A percentile compares a stretch with the other conserved stretches of the same genome.
phyloP scores from a whole-genome alignment of 2,888 invertebrate genomes.

The Sabatieria punctata region DNA sequence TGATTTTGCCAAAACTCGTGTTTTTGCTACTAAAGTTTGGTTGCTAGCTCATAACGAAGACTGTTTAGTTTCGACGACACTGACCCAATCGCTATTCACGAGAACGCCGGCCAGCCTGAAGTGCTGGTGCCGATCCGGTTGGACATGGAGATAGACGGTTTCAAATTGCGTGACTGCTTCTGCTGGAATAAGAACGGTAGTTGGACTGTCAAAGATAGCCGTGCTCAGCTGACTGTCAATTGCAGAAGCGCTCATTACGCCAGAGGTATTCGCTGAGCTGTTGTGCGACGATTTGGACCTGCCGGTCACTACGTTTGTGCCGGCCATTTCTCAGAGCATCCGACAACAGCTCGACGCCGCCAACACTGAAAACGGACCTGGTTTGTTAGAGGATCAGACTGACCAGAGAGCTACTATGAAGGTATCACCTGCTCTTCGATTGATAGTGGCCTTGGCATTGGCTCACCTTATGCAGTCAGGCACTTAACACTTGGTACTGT shows the following conservation, averaged over 20 bases:
- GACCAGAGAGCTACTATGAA: conserved; percentile 91
- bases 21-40: too few species aligned
- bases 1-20: too few species aligned
- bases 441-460: too few species aligned
- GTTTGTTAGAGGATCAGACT: conserved; percentile 60
- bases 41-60: too few species aligned
- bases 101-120: conserved; percentile 78
- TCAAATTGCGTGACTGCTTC: conserved; percentile 90
- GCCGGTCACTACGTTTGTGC: conserved; percentile 75
- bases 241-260: conserved; percentile 80
- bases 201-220: too few species aligned
- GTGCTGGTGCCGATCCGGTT: conserved; percentile 82
- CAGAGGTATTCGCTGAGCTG: conserved; percentile 95
- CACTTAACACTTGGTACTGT: too few species aligned
- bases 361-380: conserved; percentile 1
- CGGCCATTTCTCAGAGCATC: conserved; percentile 83
- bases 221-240: too few species aligned
- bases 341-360: conserved; percentile 77
- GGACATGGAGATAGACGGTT: conserved; percentile 98
- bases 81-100: conserved; percentile 71
- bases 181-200: conserved; percentile 98
- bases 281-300: conserved; percentile 93
- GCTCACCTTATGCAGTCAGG: too few species aligned
- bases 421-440: too few species aligned
- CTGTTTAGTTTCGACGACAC: conserved; percentile 65